Percentiles rank a stretch among this genome's conserved stretches.
Conservation (phyloP, 2,113 vertebrate genomes). For the Anhinga rufa region DNA sequence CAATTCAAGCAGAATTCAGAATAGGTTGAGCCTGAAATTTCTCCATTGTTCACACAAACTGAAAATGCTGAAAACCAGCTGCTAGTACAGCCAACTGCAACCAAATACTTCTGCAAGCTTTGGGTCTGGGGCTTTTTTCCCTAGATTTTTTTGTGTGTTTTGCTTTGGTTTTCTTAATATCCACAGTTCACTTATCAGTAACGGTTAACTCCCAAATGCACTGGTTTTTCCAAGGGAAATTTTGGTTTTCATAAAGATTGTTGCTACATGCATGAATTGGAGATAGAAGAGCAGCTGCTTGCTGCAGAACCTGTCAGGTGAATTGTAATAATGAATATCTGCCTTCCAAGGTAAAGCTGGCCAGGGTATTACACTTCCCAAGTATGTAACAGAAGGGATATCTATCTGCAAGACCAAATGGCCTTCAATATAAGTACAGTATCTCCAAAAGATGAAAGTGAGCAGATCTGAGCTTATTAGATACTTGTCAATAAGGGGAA, state of each 20-base stretch:
- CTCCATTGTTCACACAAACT: not conserved
- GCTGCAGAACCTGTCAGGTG: not conserved
- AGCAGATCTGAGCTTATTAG: constrained; percentile 18
- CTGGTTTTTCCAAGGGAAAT: not conserved
- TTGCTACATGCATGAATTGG: not conserved
- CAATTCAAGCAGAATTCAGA: not conserved
- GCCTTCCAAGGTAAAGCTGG: not conserved
- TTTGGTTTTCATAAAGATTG: not conserved
- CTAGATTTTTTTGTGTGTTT: not conserved
- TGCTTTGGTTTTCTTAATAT: not conserved
- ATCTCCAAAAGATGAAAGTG: not conserved
- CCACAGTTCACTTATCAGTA: not conserved
- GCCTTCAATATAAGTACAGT: not conserved
- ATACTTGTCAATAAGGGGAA: not conserved
- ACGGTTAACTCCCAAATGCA: not conserved
- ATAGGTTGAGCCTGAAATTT: not conserved
- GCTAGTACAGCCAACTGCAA: not conserved
- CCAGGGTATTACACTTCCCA: not conserved
- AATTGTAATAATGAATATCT: not conserved
- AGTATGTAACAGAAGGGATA: not conserved
- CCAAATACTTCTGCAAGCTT: not conserved
- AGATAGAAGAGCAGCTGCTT: constrained; percentile 15
- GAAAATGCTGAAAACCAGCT: not conserved
- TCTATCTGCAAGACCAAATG: constrained; percentile 6
- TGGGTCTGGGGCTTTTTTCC: not conserved